phyloP scores from a whole-genome alignment of 1,140 invertebrate genomes.

The Drosophila punjabiensis region DNA sequence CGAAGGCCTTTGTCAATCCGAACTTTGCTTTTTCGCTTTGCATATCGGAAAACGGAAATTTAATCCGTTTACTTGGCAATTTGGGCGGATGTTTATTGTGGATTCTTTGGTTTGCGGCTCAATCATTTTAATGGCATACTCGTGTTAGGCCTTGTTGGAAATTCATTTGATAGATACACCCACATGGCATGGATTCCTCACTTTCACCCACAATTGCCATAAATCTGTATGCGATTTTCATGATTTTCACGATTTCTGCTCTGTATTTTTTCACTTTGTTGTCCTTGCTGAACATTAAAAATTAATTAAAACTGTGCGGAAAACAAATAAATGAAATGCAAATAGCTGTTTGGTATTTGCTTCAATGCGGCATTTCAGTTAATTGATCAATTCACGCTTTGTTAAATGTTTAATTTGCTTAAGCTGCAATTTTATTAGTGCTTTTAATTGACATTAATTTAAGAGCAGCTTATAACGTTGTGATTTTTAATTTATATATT shows the following conservation, averaged over 20 bases:
- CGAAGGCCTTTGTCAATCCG: not conserved
- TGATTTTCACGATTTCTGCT: constrained; percentile 6
- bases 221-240: constrained; percentile 8
- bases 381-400: constrained; percentile 58
- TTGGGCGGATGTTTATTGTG: constrained; percentile 56
- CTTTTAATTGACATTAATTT: not conserved
- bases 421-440: constrained; percentile 7
- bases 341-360: constrained; percentile 24
- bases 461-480: not conserved
- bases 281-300: constrained; percentile 32
- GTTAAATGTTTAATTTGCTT: constrained; percentile 53
- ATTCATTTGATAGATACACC: constrained; percentile 34
- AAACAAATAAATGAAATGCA: constrained; percentile 33
- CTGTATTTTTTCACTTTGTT: constrained; percentile 10
- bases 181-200: not conserved
- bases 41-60: constrained; percentile 55
- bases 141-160: constrained; percentile 69
- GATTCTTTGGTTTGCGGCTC: constrained; percentile 75
- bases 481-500: no score
- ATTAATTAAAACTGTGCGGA: constrained; percentile 36
- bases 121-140: constrained; percentile 77
- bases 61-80: constrained; percentile 74
- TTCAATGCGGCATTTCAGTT: constrained; percentile 14
- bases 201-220: constrained; percentile 9
- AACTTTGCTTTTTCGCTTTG: constrained; percentile 14